Base-by-base conservation (phyloP, 1,140 invertebrate species). In the Polyergus mexicanus region DNA sequence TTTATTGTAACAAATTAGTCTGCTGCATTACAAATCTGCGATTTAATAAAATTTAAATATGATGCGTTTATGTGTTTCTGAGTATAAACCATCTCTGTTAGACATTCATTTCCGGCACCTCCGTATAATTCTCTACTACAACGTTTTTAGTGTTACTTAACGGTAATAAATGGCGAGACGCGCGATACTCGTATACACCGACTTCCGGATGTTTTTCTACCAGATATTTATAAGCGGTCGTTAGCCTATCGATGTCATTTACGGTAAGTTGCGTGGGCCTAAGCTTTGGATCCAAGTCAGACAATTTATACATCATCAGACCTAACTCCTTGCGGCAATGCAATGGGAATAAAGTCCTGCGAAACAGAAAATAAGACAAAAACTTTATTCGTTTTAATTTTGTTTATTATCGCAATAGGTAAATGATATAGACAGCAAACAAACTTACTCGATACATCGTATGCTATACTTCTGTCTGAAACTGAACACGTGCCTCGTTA, bases 391-490 rank as follows among this genome's bases (percentile, higher is more conserved):
- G 16, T 51, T 4, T 19, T 41, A n/a, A 38, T 74, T 58, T 58
- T 8, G 3, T 74, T 74, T 38, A 72, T 72, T 54, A 44, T 51
- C 7, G 16, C 28, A 16, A 75, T n/a, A 5, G 6, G 1, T 54
- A 51, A 84, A 32, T 63, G 32, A 32, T 32, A 32, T 22, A 63
- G 5, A 7, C n/a, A 58, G 38, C 56, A 25, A 71, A 65, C 1
- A 1, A 60, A 74, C 94, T 95, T 94, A 96, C 95, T 96, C 94
- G 11, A 97, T 95, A 25, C 97, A 97, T 88, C 96, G 96, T 19
- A 97, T 95, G 63, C 97, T 97, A 94, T 97, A 97, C 92, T 99
- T 99, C 92, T 98, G 97, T 69, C 98, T 96, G 95, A 97, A 97
- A 90, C 97, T 97, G 94, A 99, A 99, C 71, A 99, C 95, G 86